A percentile compares a stretch with the other conserved stretches of the same genome.
phyloP scores from a whole-genome alignment of 2,797 vertebrate species.

The Brotula barbata region DNA sequence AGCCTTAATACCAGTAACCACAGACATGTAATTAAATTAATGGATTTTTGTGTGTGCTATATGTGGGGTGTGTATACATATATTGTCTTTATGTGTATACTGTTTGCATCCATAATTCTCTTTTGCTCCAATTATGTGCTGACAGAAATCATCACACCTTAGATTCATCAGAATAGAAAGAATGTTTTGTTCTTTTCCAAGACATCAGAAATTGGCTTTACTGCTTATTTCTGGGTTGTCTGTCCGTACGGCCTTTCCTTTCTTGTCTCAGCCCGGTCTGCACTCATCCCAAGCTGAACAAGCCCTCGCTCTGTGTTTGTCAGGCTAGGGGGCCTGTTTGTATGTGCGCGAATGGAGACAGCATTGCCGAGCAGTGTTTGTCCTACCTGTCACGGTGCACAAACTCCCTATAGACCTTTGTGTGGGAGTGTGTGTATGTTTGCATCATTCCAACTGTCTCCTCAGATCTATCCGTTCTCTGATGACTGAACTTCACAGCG shows the following conservation, averaged over 20 bases:
- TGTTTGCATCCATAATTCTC: slow-evolving; percentile 10
- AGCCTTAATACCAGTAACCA: not conserved
- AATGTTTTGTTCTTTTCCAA: not conserved
- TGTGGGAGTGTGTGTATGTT: slow-evolving; percentile 19
- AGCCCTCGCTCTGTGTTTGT: slow-evolving; percentile 47
- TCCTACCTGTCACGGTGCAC: slow-evolving; percentile 58
- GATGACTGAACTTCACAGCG: slow-evolving; percentile 60
- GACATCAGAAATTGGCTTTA: slow-evolving; percentile 2
- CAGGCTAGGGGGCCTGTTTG: slow-evolving; percentile 47
- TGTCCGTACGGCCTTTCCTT: slow-evolving; percentile 3
- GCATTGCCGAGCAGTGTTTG: slow-evolving; percentile 34
- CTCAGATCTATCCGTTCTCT: slow-evolving; percentile 55
- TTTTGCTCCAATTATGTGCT: slow-evolving; percentile 1
- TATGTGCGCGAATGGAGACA: slow-evolving; percentile 10
- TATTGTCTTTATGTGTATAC: not conserved
- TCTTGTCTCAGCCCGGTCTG: slow-evolving; percentile 36
- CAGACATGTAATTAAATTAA: slow-evolving; percentile 19
- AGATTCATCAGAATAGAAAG: slow-evolving; percentile 9
- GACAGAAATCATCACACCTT: slow-evolving; percentile 1
- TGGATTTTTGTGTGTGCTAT: slow-evolving; percentile 14
- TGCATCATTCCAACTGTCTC: slow-evolving; percentile 64
- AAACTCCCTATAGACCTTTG: slow-evolving; percentile 37
- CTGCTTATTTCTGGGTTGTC: not conserved
- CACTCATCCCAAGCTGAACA: slow-evolving; percentile 37
- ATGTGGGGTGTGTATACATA: not conserved